These are phyloP conservation scores for Macaca mulatta DNA, from an alignment of 2,113 vertebrate species.

Conservation along the genomic window DNA sequence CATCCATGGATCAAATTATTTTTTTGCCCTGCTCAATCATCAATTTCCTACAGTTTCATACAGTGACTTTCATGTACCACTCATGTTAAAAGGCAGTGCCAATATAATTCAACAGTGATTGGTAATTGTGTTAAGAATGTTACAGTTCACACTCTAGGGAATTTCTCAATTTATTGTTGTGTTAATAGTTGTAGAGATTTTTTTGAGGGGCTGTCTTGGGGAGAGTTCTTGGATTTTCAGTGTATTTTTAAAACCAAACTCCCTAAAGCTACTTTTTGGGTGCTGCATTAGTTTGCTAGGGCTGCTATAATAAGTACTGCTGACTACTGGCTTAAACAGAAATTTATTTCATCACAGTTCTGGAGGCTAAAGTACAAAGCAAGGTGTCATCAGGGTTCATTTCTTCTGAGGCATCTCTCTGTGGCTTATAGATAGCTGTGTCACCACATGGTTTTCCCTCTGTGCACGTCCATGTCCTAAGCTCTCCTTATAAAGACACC, in stretches of 20 bases:
- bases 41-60: background rate
- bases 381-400: background rate
- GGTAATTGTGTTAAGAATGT: background rate
- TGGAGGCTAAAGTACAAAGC: background rate
- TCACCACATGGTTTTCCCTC: background rate
- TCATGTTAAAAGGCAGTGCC: background rate
- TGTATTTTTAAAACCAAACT: background rate
- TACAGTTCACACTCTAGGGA: background rate
- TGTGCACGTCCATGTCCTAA: background rate
- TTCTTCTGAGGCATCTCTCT: background rate
- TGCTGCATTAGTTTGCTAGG: background rate
- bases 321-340: background rate
- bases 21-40: background rate
- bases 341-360: background rate
- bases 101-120: background rate
- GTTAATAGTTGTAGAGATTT: slow-evolving; percentile 6
- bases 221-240: slow-evolving; percentile 12
- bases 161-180: background rate
- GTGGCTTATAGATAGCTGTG: background rate
- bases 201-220: background rate
- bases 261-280: background rate
- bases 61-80: background rate
- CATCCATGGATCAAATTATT: background rate
- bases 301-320: background rate
- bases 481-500: background rate